Evolutionary conservation across 2,888 invertebrate genomes (phyloP).

Genomic region (Xestia ashworthii): DNA sequence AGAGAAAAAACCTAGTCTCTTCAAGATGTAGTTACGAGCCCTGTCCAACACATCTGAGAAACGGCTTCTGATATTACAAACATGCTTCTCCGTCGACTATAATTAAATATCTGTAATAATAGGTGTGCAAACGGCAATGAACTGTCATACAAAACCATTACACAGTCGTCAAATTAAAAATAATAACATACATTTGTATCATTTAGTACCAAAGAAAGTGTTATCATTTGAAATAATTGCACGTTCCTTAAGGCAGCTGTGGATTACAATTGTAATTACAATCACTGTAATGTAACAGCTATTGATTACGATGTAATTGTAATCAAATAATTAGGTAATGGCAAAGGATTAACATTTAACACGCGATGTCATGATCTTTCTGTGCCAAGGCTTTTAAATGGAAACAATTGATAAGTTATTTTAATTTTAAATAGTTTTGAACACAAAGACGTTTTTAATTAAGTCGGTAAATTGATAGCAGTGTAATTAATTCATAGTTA

Average conservation of each 20-base stretch:
- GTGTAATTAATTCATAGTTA: conserved; percentile 2
- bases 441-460: conserved; percentile 39
- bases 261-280: conserved; percentile 51
- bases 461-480: conserved; percentile 12
- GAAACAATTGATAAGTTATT: conserved; percentile 42
- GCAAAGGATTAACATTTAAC: conserved; percentile 45
- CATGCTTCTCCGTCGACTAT: neutral
- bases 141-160: conserved; percentile 34
- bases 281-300: conserved; percentile 46
- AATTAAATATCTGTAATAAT: conserved; percentile 25
- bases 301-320: conserved; percentile 47
- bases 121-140: conserved; percentile 36
- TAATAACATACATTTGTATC: conserved; percentile 26
- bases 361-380: conserved; percentile 59
- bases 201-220: conserved; percentile 35
- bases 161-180: conserved; percentile 15
- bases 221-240: conserved; percentile 36
- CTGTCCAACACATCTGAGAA: neutral
- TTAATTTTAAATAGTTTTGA: conserved; percentile 39
- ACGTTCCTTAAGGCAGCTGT: conserved; percentile 30
- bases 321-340: conserved; percentile 60
- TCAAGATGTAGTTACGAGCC: neutral
- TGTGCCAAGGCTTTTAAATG: conserved; percentile 62
- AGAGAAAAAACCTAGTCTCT: neutral
- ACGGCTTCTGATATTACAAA: neutral